phyloP scores from a whole-genome alignment of 2,888 invertebrate species.

The Agonopterix subpropinquella region DNA sequence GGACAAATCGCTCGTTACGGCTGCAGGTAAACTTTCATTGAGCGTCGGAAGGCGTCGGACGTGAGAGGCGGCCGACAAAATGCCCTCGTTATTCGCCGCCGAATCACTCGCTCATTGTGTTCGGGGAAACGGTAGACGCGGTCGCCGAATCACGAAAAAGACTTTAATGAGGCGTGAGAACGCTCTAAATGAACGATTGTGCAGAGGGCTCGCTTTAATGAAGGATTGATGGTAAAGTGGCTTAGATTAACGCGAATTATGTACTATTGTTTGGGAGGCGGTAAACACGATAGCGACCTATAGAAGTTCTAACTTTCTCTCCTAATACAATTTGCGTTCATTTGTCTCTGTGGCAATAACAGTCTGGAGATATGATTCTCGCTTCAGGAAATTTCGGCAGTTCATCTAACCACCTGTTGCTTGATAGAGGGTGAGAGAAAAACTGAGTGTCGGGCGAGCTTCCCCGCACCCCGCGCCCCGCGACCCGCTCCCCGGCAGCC shows the following conservation, averaged over 20 bases:
- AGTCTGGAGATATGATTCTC: constrained; percentile 17
- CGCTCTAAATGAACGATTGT: constrained; percentile 72
- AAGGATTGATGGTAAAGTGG: constrained; percentile 65
- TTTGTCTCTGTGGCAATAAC: neutral
- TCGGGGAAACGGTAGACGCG: constrained; percentile 74
- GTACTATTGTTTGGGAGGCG: constrained; percentile 26
- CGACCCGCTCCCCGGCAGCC: constrained; percentile 17
- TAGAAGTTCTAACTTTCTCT: neutral
- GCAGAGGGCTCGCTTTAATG: constrained; percentile 56
- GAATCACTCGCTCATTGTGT: constrained; percentile 75
- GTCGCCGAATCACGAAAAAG: constrained; percentile 71
- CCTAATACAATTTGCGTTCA: constrained; percentile 1
- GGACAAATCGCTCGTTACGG: constrained; percentile 76
- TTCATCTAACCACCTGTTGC: constrained; percentile 60
- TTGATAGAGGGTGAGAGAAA: constrained; percentile 50
- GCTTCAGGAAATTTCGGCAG: constrained; percentile 37
- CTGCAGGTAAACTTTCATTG: constrained; percentile 77
- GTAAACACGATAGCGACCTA: constrained; percentile 15
- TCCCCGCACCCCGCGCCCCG: constrained; percentile 13
- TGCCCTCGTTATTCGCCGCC: constrained; percentile 76
- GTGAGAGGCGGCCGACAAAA: constrained; percentile 75
- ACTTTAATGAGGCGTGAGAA: constrained; percentile 76
- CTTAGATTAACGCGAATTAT: constrained; percentile 49
- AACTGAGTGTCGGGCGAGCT: constrained; percentile 41
- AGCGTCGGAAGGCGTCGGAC: constrained; percentile 76